Base-by-base conservation (phyloP, 53 echinoderm and acorn worm species). In the Pentamera pediparva region DNA sequence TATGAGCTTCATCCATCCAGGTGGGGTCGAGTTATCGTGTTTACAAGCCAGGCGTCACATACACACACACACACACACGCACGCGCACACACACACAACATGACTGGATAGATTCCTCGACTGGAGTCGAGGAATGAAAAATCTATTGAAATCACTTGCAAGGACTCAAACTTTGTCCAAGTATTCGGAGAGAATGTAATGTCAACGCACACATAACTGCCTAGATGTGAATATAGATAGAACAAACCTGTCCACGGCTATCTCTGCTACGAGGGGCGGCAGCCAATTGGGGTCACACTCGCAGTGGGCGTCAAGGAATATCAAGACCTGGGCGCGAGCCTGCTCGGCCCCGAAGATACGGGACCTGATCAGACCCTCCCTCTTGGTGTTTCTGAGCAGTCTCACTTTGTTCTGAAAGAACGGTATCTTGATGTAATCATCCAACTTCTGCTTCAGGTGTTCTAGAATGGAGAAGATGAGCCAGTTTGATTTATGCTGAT, bases 251-350 rank as follows among this genome's bases (percentile, higher is more conserved):
- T 91, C 77, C 5, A 88, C 65, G 12, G 91, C 96, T 48, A 96
- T 91, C 39, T 90, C 90, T 6, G 96, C 64, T 20, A 96, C 77
- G 1, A 96, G 62, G 15, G 96, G 96, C 32, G 88, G 88, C 11
- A 96, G 56, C 96, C 96, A 96, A 81, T 96, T 96, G 37, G 77
- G 78, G 32, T 72, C 77, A 49, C 96, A 96, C 58, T 96, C 96
- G 67, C 91, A 91, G 62, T 96, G 96, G 6, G 96, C 96, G 56
- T 96, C 96, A 28, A 96, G 70, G 79, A 96, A 96, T 52, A 83
- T 82, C 17, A 96, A 37, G 13, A 88, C 87, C 54, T 76, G 82
- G 21, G 85, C 96, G n/a, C 30, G 48, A 0, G 88, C 78, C 40
- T 69, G 64, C 61, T 65, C 55, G 48, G 88, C 91, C 50, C 96